These are phyloP conservation scores for Cylloceria caligata DNA, from an alignment of 2,888 invertebrate species.

Conservation along the genomic window DNA sequence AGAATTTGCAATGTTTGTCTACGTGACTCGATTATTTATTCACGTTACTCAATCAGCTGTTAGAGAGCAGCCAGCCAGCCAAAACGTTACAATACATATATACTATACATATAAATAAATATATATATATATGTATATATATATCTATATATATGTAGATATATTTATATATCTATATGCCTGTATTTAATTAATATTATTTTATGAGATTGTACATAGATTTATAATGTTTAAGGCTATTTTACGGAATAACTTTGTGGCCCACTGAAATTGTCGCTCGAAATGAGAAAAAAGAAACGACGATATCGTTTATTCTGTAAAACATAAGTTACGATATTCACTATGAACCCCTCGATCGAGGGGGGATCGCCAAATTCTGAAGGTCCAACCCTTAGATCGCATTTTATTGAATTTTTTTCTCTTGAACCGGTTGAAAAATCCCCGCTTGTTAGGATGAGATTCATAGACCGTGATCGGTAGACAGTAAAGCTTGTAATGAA, in stretches of 20 bases:
- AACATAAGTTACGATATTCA: conserved; percentile 24
- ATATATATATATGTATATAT: conserved; percentile 15
- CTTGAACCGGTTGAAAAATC: conserved; percentile 42
- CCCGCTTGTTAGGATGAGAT: conserved; percentile 20
- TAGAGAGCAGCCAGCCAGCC: conserved; percentile 68
- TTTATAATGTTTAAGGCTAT: conserved; percentile 78
- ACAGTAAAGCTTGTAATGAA: conserved; percentile 7
- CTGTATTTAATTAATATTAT: conserved; percentile 80
- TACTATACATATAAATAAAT: conserved; percentile 32
- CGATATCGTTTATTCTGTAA: conserved; percentile 35
- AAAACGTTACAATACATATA: conserved; percentile 70
- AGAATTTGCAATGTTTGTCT: conserved; percentile 13
- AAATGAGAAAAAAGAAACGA: conserved; percentile 27
- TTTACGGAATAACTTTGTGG: conserved; percentile 78
- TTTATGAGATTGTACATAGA: conserved; percentile 83
- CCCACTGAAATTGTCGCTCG: conserved; percentile 68
- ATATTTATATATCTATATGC: conserved; percentile 41
- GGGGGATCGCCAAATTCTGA: conserved; percentile 72
- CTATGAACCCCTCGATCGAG: conserved; percentile 35
- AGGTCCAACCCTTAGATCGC: conserved; percentile 70
- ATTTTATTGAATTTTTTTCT: conserved; percentile 51
- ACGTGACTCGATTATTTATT: conserved; percentile 37
- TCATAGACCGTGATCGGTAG: conserved; percentile 28
- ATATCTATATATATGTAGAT: conserved; percentile 64
- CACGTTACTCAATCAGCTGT: conserved; percentile 47